Conservation (phyloP, 2,113 vertebrate genomes). For the Caretta caretta region DNA sequence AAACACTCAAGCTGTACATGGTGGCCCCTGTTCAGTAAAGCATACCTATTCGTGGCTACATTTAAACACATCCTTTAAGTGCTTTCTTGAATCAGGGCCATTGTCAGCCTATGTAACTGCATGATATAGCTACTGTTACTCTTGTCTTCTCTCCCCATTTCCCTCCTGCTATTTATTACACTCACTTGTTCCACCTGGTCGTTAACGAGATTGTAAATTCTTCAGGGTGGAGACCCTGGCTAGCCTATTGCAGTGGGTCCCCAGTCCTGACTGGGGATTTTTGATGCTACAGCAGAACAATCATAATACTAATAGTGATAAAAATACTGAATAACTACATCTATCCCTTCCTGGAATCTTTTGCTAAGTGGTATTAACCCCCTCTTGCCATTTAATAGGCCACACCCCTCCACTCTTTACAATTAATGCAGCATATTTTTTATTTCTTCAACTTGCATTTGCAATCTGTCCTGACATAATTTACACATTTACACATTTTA, state of each 20-base stretch:
- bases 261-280: constrained; percentile 19
- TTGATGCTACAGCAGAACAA: constrained; percentile 31
- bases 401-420: constrained; percentile 75
- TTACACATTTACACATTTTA: constrained; percentile 87
- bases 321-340: constrained; percentile 75
- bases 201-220: neutral
- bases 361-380: constrained; percentile 63
- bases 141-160: neutral
- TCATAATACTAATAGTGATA: constrained; percentile 67
- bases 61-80: constrained; percentile 41
- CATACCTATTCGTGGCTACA: neutral
- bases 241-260: neutral
- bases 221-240: neutral
- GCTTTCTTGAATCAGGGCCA: neutral
- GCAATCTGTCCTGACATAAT: constrained; percentile 86
- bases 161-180: neutral
- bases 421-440: constrained; percentile 81
- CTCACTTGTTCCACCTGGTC: neutral
- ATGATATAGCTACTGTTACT: neutral
- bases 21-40: constrained; percentile 26
- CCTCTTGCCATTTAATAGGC: constrained; percentile 71
- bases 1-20: constrained; percentile 13
- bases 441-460: constrained; percentile 80
- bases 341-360: constrained; percentile 47
- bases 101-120: constrained; percentile 43